Evolutionary conservation across 2,113 vertebrate genomes (phyloP).

Genomic region (Fukomys damarensis): DNA sequence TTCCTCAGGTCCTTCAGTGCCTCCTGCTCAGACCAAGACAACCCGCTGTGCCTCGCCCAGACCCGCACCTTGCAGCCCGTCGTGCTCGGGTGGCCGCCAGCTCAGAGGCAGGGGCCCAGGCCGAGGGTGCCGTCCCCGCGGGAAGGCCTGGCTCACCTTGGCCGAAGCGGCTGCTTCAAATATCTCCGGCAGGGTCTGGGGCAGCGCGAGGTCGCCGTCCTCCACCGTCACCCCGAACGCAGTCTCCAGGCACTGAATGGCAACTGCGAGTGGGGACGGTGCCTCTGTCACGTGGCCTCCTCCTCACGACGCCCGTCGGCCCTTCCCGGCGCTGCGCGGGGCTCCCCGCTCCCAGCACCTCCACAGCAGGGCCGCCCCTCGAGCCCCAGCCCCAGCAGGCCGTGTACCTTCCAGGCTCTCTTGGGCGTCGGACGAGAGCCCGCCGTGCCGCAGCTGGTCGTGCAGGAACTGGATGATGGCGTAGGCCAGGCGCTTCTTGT

Average conservation of each 20-base stretch:
- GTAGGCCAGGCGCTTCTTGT: conserved; percentile 94
- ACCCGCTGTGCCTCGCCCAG: background rate
- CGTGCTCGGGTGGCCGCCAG: fast-evolving
- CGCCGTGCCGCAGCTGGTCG: conserved; percentile 91
- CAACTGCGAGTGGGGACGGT: conserved; percentile 85
- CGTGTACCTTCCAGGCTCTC: conserved; percentile 96
- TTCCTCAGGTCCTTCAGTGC: conserved; percentile 84
- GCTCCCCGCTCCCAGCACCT: background rate
- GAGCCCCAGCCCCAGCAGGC: background rate
- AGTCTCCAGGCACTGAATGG: conserved; percentile 98
- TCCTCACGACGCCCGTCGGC: background rate
- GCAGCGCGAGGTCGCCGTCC: conserved; percentile 90
- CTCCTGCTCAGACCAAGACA: conserved; percentile 51
- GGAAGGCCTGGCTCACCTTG: conserved; percentile 84
- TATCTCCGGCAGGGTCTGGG: conserved; percentile 92
- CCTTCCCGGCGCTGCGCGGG: fast-evolving
- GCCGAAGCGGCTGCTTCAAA: conserved; percentile 87
- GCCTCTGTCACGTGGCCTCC: background rate
- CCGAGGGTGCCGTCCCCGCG: background rate
- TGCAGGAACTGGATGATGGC: conserved; percentile 97
- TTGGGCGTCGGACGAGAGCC: conserved; percentile 92
- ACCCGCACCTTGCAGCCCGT: background rate
- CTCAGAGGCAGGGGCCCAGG: background rate
- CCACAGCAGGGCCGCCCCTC: too few species aligned
- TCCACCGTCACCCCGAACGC: conserved; percentile 94